Base-by-base conservation (phyloP, 1,140 invertebrate genomes). In the Zaprionus capensis region DNA sequence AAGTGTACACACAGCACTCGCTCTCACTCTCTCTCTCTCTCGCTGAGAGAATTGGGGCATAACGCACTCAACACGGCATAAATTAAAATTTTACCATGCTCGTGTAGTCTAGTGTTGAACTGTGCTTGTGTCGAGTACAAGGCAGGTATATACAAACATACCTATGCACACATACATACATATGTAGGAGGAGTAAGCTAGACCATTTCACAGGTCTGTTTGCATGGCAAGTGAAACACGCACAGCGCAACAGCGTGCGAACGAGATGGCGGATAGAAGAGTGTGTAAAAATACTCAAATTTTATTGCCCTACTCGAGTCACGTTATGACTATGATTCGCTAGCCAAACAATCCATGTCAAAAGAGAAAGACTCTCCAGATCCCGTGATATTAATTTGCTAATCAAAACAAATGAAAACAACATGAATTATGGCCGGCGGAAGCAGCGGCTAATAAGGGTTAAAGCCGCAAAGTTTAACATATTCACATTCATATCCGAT, bases 391-490 rank as follows among this genome's bases (percentile, higher is more conserved):
- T 78, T 85, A 78, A 79, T 90, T 90, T 85, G 78, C 81, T 90
- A 90, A 90, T 90, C 85, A 90, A 90, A 90, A 85, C 85, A 90
- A 90, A 90, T 90, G 85, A 90, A 90, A 90, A 80, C 85, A 82
- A 85, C 79, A 85, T 90, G 76, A 90, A 82, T 85, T 90, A 90
- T 90, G 70, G 71, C 65, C 53, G 61, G 56, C 58, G 69, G 67
- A 70, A 36, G 61, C 24, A 62, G 69, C 69, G 85, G 71, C 81
- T 84, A 88, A 84, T 88, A 85, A 82, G 85, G 85, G 85, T 90
- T 90, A 91, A 90, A 80, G 73, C 76, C 85, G 51, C 81, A 85
- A 69, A 78, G 61, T 75, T 82, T 65, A 67, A 80, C 82, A 81
- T 78, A 82, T 73, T 77, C 34, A 55, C 34, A 46, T 65, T 63